Evolutionary conservation across 2,888 invertebrate genomes (phyloP), one percentile per base, ranked within the genome.

Genomic region (Clanis bilineata): DNA sequence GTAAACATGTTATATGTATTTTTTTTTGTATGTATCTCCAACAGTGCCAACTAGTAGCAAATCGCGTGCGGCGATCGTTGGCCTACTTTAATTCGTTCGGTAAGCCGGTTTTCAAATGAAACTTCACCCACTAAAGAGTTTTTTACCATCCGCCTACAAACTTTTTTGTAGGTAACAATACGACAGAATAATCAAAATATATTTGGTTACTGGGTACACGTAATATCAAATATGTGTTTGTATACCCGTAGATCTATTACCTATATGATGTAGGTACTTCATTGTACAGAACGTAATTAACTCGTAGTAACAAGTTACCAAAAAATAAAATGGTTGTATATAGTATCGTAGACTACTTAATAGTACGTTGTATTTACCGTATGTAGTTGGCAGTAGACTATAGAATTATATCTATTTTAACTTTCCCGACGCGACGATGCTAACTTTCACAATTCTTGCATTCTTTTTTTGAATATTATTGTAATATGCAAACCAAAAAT

Each of bases 11-110:
- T 62, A 63, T 67, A 64, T 54, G 61, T 61, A 61, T 64, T 65
- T 63, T 59, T 66, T 65, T 70, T 69, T 60, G 61, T 63, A 62
- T 62, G 63, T 64, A 64, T 61, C 59, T 55, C 58, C 59, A 70
- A 66, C 66, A 67, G 63, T 69, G 64, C 62, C 69, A 72, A 73
- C 68, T 70, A 65, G 61, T 67, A 63, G 62, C 65, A 63, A 73
- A 70, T 82, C 75, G 84, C 83, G 83, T 84, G 85, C 76, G 71
- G 58, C 72, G 73, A 77, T 70, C 65, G 73, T 62, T 77, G 85
- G 76, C 85, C 85, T 83, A 85, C 74, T 79, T 81, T 71, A 70
- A 70, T 74, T 72, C 64, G 74, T 72, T 70, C 77, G 65, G 69
- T 66, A 69, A 77, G 74, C 75, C 73, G 79, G 73, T 76, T 76